Evolutionary conservation across 2,797 vertebrate genomes (phyloP), one percentile per base, ranked within the genome.

Genomic region (Margarornis squamiger): DNA sequence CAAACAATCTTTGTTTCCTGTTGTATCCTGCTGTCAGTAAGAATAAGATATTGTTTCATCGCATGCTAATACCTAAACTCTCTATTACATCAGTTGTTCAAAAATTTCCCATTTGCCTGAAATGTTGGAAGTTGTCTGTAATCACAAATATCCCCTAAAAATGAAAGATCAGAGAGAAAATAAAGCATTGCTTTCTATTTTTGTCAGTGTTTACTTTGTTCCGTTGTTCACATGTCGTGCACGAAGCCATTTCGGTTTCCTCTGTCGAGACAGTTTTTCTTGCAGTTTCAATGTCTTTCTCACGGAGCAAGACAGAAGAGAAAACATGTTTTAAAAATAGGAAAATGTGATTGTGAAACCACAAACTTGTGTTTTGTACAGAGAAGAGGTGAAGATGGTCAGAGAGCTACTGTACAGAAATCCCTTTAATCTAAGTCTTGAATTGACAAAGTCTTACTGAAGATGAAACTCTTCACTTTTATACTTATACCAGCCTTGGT

Each of bases 341-440:
- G 94, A 96, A 97, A 97, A 96, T 95, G 71, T 95, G 86, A 96
- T 90, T 95, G 88, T 89, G 63, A 96, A 93, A 93, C 86, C 93
- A 91, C 93, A 89, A 80, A 58, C 48, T 76, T 63, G 71, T 94
- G 80, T 92, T 95, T 90, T 74, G 87, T 65, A 34, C 70, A 75
- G 89, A 72, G 27, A 66, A 73, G 80, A 85, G 70, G 57, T 90
- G 70, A 93, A 61, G 43, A 63, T 73, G 80, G 79, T 88, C 92
- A 93, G 78, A 92, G 36, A 75, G 21, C 39, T 51, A 68, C 49
- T 80, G 90, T n/a, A 63, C 49, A 93, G 67, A 87, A 95, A 87
- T 29, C 58, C 55, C 90, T 95, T 93, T 92, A 70, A 86, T 90
- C 45, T 74, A 43, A 62, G 88, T 95, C 95, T 74, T 95, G 90